Base-by-base conservation (phyloP, 2,888 invertebrate species). In the Sarcophaga caerulescens region DNA sequence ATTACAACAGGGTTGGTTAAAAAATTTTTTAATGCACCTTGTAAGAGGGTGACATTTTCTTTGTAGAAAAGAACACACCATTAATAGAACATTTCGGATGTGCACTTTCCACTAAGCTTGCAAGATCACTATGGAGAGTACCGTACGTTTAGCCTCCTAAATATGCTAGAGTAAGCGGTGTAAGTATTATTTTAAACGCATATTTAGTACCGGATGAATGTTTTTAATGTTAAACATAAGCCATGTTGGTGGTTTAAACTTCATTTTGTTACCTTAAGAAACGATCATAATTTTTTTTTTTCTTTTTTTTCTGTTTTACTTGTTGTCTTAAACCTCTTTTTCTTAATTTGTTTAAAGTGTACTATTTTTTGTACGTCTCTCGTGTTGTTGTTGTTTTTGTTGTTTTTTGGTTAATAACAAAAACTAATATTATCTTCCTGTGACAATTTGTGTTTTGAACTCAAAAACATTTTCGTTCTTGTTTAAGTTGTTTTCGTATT, bases 371-470 rank as follows among this genome's bases (percentile, higher is more conserved):
- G 17, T 47, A n/a, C n/a, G 6, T 52, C 4, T 3, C 14, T 52
- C 45, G 44, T 35, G 35, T 35, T 35, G 35, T 35, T 35, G 4
- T 82, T 70, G 19, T 87, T 87, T 85, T 87, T 4, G 87, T 89
- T 89, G 89, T 88, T 88, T 90, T 90, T 91, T 89, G 89, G 90
- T 91, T 92, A 92, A 92, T 91, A 90, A 91, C 91, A 91, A 91
- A 92, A 89, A 90, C 91, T 89, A 92, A 92, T 92, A 92, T 92
- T 92, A 91, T 92, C 91, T 92, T 92, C 91, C 91, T 92, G 91
- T 91, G 91, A 92, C 91, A 91, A 91, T 91, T 91, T 91, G 89
- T 89, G 52, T 52, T 14, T 14, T 14, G 52, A 52, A 52, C 35
- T 14, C 52, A 52, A n/a, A 84, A 75, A 75, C 70, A 78, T 85